Conservation (phyloP, 1,140 invertebrate species). For the Drosophila punjabiensis region DNA sequence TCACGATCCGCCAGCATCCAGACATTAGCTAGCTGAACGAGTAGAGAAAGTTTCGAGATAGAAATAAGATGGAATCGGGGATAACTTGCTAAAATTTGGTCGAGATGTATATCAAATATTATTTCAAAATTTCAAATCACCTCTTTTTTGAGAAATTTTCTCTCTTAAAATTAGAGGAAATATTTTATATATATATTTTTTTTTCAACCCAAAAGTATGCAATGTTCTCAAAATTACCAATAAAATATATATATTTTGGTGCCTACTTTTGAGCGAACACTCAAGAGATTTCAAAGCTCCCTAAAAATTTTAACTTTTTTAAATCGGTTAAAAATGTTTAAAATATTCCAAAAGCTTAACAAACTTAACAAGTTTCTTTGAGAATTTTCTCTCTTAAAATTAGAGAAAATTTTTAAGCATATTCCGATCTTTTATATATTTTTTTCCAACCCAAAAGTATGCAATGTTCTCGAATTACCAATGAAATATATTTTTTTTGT, state of each 20-base stretch:
- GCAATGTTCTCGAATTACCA: too few relatives aligned
- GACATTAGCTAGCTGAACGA: conserved; percentile 31
- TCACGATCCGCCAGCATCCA: conserved; percentile 5
- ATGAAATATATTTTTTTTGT: background rate
- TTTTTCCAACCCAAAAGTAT: too few relatives aligned
- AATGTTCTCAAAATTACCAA: too few relatives aligned
- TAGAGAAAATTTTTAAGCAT: background rate
- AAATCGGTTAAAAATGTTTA: background rate
- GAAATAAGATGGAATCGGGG: background rate
- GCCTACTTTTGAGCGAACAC: background rate
- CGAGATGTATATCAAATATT: background rate
- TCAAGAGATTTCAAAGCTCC: background rate
- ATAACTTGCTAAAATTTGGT: background rate
- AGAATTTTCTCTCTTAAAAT: background rate
- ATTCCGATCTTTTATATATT: background rate
- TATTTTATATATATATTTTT: background rate
- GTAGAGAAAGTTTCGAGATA: conserved; percentile 3
- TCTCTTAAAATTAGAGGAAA: background rate
- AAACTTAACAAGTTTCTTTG: fast-evolving
- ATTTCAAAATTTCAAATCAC: background rate
- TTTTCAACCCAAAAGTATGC: too few relatives aligned
- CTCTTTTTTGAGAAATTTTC: fast-evolving
- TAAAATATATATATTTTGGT: background rate
- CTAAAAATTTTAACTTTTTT: background rate
- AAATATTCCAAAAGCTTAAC: too few relatives aligned